Evolutionary conservation across 2,113 vertebrate genomes (phyloP).

Genomic region (Bombycilla garrulus): DNA sequence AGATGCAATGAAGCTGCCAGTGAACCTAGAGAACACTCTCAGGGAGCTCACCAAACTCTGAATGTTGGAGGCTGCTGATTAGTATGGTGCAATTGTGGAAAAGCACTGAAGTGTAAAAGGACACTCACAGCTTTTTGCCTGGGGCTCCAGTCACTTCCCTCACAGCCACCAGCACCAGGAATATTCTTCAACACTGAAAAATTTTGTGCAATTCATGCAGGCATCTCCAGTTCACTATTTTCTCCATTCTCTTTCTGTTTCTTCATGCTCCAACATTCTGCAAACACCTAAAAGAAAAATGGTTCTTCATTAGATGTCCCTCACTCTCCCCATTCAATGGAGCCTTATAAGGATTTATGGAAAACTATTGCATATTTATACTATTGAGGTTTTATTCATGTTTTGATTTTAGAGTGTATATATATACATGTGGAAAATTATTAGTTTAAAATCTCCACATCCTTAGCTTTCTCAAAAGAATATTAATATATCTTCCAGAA

Average conservation of each 20-base stretch:
- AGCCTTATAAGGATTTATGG: background rate
- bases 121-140: background rate
- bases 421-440: background rate
- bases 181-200: background rate
- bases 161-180: background rate
- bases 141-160: background rate
- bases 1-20: background rate
- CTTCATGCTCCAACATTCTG: background rate
- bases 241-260: background rate
- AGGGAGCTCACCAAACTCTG: background rate
- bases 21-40: background rate
- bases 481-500: background rate
- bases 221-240: background rate
- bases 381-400: background rate
- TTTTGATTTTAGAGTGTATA: background rate
- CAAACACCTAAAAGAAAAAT: background rate
- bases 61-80: background rate
- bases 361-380: background rate
- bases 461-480: background rate
- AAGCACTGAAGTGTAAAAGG: background rate
- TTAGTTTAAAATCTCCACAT: background rate
- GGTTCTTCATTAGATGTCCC: background rate
- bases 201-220: background rate
- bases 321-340: background rate
- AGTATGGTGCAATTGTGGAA: background rate